These are phyloP conservation scores for Cephus rjabovi DNA, from an alignment of 2,888 invertebrate genomes.

Conservation along the genomic window DNA sequence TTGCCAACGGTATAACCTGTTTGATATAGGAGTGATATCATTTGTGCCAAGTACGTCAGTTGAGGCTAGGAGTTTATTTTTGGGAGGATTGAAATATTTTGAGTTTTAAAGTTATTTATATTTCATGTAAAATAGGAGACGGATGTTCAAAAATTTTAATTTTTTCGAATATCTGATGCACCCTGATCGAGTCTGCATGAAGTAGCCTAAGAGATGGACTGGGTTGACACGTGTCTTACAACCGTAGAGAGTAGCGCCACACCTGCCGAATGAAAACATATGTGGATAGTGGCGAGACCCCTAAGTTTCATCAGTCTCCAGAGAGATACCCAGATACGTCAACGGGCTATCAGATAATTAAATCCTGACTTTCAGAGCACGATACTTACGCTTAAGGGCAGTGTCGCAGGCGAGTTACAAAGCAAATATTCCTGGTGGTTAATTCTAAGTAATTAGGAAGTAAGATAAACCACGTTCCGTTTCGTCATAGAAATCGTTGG, in stretches of 20 bases:
- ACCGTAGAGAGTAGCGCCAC: too few relatives aligned
- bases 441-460: constrained; percentile 42
- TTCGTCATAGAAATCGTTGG: constrained; percentile 76
- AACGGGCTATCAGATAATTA: constrained; percentile 56
- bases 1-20: constrained; percentile 70
- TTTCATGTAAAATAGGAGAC: too few relatives aligned
- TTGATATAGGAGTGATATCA: constrained; percentile 70
- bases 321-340: constrained; percentile 41
- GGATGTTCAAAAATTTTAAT: too few relatives aligned
- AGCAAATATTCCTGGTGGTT: constrained; percentile 33
- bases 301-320: too few relatives aligned
- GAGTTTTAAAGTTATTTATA: too few relatives aligned
- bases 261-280: too few relatives aligned
- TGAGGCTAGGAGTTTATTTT: constrained; percentile 65
- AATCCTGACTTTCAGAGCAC: constrained; percentile 39
- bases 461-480: constrained; percentile 72
- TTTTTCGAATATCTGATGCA: too few relatives aligned
- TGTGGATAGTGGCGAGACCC: too few relatives aligned
- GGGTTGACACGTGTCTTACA: too few relatives aligned
- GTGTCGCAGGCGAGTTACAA: constrained; percentile 25
- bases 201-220: too few relatives aligned
- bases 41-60: constrained; percentile 73
- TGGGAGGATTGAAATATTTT: background rate
- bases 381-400: constrained; percentile 43
- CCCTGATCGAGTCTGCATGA: too few relatives aligned